Base-by-base conservation (phyloP, 2,888 invertebrate genomes). In the Minunthozetes semirufus region DNA sequence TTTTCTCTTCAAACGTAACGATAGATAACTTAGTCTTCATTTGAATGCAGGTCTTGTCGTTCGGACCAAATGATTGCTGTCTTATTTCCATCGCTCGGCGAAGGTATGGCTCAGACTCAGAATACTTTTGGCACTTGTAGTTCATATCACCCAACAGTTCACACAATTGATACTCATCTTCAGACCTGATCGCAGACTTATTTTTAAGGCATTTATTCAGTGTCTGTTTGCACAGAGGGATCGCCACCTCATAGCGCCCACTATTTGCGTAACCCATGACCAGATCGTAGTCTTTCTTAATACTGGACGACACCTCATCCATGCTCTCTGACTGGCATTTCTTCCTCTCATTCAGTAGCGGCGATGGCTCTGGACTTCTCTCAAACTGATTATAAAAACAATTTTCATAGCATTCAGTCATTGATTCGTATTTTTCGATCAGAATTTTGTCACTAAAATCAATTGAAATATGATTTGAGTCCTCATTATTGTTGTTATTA, bases 371-470 rank as follows among this genome's bases (percentile, higher is more conserved):
- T 5, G 9, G 15, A 4, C 53, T 48, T 48, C 4, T 48, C 15
- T 53, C 19, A 19, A 19, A n/a, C 6, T 48, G 3, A 19, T 19
- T 53, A 19, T 53, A 19, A 56, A 56, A 63, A 15, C 63, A 63
- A 3, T 63, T 63, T 38, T 38, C 33, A 63, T 63, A 63, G 11
- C 33, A 63, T 27, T 13, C 25, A 63, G 17, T 38, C 63, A 63
- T 63, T 63, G 63, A 63, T 63, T 63, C 63, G 29, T 38, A 63
- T 33, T 17, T 63, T 33, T 63, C 38, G 1, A 63, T 33, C 63
- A 33, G n/a, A 17, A 17, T 8, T n/a, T 63, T 63, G 15, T 61
- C 61, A n/a, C 29, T 61, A 2, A 61, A 61, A 61, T 29, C 15
- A 33, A 61, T 61, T 5, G 25, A 13, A 29, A 1, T 19, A 19